Base-by-base conservation (phyloP, 2,797 vertebrate genomes). In the Crenichthys baileyi region DNA sequence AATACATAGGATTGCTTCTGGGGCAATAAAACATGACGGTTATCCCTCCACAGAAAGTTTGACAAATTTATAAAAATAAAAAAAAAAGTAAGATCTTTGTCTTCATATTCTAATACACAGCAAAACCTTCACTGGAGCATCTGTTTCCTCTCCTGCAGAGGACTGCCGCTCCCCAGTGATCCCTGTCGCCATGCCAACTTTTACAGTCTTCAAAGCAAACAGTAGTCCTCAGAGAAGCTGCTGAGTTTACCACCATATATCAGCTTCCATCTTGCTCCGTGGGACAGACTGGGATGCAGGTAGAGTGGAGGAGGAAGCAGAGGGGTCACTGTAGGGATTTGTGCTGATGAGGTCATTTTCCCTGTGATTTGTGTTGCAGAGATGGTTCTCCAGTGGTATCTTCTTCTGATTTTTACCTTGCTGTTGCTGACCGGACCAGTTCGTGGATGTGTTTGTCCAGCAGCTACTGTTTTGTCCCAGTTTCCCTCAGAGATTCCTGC, bases 401-500 rank as follows among this genome's bases (percentile, higher is more conserved):
- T 90, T 50, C 68, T 92, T 61, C 72, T 96, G 85, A 74, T 95
- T 31, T 70, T 85, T 18, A 65, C 80, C 1, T 8, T 90, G 65
- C 80, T 91, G 56, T 53, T 90, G 73, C 87, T 84, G 36, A 86
- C 81, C 7, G 75, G 83, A 1, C 83, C 73, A 1, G 80, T 18
- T 0, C 76, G 71, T 1, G 83, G 83, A 41, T 98, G 97, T 75
- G 87, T 87, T 80, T 98, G 97, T 92, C 94, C 94, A 0, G n/a
- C 78, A 24, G 91, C 91, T 81, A 89, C 88, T 67, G 48, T 94
- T 88, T 89, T 94, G 88, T 76, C 93, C 72, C 85, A 79, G 75
- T 95, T 96, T 87, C 94, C 86, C 60, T 90, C 89, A 0, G 72
- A 70, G 74, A 79, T 94, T 0, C 82, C 90, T 3, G 63, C 84